Evolutionary conservation across 64 coral and sea anemone species (phyloP).

Genomic region (Montipora efflorescens): DNA sequence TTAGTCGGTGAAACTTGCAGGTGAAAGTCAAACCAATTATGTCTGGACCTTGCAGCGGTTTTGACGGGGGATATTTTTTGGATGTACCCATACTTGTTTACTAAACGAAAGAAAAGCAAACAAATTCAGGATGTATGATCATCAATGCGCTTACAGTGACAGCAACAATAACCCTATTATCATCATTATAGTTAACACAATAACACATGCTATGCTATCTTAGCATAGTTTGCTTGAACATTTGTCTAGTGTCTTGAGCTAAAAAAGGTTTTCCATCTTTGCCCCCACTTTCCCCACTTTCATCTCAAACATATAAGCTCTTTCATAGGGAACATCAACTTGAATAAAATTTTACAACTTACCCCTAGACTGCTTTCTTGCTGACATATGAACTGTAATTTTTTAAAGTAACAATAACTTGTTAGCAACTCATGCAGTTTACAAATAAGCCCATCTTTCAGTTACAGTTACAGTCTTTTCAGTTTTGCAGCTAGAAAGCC

Average conservation of each 20-base stretch:
- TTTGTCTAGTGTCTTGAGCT: not conserved
- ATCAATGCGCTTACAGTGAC: not conserved
- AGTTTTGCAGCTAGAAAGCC: constrained; percentile 18
- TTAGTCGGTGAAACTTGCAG: constrained; percentile 66
- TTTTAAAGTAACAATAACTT: no score
- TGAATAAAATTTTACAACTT: not conserved
- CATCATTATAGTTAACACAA: not conserved
- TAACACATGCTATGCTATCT: not conserved
- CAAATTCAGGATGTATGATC: not conserved
- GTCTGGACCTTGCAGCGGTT: constrained; percentile 38
- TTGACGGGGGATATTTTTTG: constrained; percentile 50
- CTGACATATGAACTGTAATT: not conserved
- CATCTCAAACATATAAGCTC: not conserved
- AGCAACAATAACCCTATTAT: not conserved
- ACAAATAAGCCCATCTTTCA: no score
- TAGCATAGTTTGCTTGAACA: no score
- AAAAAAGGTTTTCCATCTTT: not conserved
- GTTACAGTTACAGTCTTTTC: no score
- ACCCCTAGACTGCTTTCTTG: not conserved
- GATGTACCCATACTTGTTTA: constrained; percentile 31
- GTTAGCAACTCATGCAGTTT: no score
- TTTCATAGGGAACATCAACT: not conserved
- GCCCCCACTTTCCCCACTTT: not conserved
- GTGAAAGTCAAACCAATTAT: constrained; percentile 73
- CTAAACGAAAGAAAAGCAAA: not conserved